Conservation (phyloP, 2,888 invertebrate species). For the Cryptocephalus moraei region DNA sequence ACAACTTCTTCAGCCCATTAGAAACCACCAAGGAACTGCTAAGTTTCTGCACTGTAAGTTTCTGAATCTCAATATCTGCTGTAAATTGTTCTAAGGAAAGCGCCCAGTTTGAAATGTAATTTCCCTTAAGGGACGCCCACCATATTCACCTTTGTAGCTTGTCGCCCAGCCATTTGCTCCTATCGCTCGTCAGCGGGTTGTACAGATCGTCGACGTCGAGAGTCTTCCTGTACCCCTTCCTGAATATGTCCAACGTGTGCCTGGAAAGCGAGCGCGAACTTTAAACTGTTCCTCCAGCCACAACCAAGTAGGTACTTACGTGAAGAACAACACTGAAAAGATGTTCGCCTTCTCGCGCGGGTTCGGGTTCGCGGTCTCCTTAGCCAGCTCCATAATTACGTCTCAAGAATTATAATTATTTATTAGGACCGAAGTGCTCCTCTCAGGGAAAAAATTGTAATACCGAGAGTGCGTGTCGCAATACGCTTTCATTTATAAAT, state of each 20-base stretch:
- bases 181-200: slow-evolving; percentile 36
- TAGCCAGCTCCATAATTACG: neutral
- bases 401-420: no score
- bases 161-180: slow-evolving; percentile 33
- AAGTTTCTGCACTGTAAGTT: no score
- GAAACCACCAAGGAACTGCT: no score
- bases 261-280: slow-evolving; percentile 34
- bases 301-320: neutral
- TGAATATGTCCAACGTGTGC: slow-evolving; percentile 51
- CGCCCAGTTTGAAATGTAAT: no score
- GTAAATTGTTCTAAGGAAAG: no score
- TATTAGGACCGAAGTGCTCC: no score
- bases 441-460: no score
- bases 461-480: no score
- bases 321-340: neutral
- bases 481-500: no score
- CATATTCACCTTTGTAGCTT: slow-evolving; percentile 26
- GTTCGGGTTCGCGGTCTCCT: neutral
- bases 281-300: neutral
- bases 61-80: no score
- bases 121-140: no score
- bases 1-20: no score
- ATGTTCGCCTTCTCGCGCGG: neutral
- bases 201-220: slow-evolving; percentile 40
- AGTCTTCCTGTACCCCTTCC: slow-evolving; percentile 36